Evolutionary conservation across 2,797 vertebrate species (phyloP).

Genomic region (Cossypha niveicapilla): DNA sequence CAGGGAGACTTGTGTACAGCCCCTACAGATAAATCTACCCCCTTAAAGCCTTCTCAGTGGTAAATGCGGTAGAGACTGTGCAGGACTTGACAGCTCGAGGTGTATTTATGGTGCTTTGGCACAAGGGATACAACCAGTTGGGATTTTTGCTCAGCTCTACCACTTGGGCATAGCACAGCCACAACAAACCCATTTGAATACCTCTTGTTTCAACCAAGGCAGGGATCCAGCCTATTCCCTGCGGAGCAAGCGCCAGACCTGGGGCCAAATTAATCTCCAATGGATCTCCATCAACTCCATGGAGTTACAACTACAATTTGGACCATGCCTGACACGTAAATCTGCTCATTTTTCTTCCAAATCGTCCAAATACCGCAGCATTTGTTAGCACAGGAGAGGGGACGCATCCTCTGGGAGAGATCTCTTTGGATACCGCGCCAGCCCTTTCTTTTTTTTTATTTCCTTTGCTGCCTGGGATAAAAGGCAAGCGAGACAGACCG

Average conservation of each 20-base stretch:
- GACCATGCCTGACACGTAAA: background rate
- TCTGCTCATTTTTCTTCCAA: background rate
- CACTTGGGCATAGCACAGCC: slow-evolving; percentile 28
- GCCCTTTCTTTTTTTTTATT: slow-evolving; percentile 30
- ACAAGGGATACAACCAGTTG: background rate
- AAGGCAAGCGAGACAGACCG: background rate
- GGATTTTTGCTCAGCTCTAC: slow-evolving; percentile 6
- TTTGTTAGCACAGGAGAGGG: slow-evolving; percentile 1
- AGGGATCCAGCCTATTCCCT: slow-evolving; percentile 38
- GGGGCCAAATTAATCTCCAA: slow-evolving; percentile 44
- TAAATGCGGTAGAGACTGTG: background rate
- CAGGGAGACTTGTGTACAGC: background rate
- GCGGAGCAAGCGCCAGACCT: background rate
- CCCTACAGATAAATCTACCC: background rate
- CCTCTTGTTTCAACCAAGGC: slow-evolving; percentile 34
- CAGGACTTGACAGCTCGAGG: background rate
- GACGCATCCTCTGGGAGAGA: slow-evolving; percentile 25
- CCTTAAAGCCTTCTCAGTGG: background rate
- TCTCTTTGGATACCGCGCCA: background rate
- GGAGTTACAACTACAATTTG: slow-evolving; percentile 21
- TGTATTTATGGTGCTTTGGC: slow-evolving; percentile 15
- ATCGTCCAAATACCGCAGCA: background rate
- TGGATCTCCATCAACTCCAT: slow-evolving; percentile 36
- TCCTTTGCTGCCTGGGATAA: slow-evolving; percentile 47
- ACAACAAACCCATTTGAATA: slow-evolving; percentile 23